Evolutionary conservation across 2,888 invertebrate species (phyloP).

Genomic region (Pterostichus madidus): DNA sequence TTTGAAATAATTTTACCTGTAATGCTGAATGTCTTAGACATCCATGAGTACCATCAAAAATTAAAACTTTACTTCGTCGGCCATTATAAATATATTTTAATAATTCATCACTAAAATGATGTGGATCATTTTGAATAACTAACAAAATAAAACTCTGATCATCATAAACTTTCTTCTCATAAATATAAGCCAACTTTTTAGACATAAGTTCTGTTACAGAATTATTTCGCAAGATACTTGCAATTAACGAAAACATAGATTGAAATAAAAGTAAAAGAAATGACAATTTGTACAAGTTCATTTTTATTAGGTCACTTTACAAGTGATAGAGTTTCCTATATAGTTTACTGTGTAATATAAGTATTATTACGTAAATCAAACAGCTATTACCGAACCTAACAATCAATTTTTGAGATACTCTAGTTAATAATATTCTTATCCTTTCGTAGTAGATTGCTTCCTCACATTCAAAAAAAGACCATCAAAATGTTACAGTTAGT

Average conservation of each 20-base stretch:
- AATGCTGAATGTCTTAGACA: not conserved
- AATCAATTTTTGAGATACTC: slow-evolving; percentile 22
- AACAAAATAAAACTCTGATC: slow-evolving; percentile 55
- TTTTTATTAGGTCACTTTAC: not conserved
- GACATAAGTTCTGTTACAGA: not conserved
- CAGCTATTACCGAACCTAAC: not conserved
- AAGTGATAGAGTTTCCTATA: too few species aligned
- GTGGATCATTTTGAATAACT: slow-evolving; percentile 47
- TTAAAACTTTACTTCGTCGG: slow-evolving; percentile 6
- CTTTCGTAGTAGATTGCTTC: not conserved
- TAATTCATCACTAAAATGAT: slow-evolving; percentile 41
- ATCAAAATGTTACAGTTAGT: not conserved
- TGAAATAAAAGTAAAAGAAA: not conserved
- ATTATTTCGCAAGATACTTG: not conserved
- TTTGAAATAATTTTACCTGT: slow-evolving; percentile 21
- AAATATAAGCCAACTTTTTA: slow-evolving; percentile 23
- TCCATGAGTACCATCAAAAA: slow-evolving; percentile 6
- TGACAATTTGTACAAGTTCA: slow-evolving; percentile 1
- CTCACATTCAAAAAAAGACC: not conserved
- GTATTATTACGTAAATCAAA: slow-evolving; percentile 1
- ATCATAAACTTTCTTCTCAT: slow-evolving; percentile 2
- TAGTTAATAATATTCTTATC: not conserved
- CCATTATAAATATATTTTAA: slow-evolving; percentile 43
- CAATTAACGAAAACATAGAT: not conserved
- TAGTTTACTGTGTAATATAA: too few species aligned